These are phyloP conservation scores for Ptychodera flava DNA, from an alignment of 35 echinoderm and acorn worm species.

Conservation along the genomic window DNA sequence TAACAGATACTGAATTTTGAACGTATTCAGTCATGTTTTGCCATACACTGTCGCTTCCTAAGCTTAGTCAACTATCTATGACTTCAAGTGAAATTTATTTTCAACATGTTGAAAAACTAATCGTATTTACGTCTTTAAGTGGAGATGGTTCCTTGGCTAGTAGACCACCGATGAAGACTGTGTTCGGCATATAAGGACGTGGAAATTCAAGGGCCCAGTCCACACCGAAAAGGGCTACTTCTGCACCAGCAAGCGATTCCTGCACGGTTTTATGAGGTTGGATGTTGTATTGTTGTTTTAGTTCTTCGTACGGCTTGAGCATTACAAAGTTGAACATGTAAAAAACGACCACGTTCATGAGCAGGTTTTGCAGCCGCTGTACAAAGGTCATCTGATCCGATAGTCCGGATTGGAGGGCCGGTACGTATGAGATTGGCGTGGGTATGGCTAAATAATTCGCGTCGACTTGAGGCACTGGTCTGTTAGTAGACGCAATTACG, in stretches of 20 bases:
- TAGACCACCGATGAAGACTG: constrained; percentile 26
- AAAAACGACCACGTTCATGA: neutral
- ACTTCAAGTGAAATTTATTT: too few relatives aligned
- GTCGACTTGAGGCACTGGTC: neutral
- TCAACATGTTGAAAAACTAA: too few relatives aligned
- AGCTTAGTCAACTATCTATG: too few relatives aligned
- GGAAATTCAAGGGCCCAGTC: constrained; percentile 25
- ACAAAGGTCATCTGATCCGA: constrained; percentile 35
- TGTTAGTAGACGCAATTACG: neutral
- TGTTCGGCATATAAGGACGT: constrained; percentile 25
- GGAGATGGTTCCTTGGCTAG: too few relatives aligned
- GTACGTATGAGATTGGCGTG: constrained; percentile 25
- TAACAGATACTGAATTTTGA: too few relatives aligned
- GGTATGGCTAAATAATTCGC: constrained; percentile 27
- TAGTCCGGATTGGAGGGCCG: neutral
- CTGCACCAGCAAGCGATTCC: constrained; percentile 12
- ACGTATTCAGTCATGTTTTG: too few relatives aligned
- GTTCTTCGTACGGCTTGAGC: constrained; percentile 5
- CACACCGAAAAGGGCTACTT: neutral
- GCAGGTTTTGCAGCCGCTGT: constrained; percentile 17
- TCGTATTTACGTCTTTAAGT: too few relatives aligned
- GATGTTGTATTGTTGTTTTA: too few relatives aligned
- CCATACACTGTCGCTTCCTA: too few relatives aligned
- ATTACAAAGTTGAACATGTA: neutral
- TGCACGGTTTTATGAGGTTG: constrained; percentile 13